phyloP scores from a whole-genome alignment of 2,113 vertebrate species.

The Paedocypris sp. region DNA sequence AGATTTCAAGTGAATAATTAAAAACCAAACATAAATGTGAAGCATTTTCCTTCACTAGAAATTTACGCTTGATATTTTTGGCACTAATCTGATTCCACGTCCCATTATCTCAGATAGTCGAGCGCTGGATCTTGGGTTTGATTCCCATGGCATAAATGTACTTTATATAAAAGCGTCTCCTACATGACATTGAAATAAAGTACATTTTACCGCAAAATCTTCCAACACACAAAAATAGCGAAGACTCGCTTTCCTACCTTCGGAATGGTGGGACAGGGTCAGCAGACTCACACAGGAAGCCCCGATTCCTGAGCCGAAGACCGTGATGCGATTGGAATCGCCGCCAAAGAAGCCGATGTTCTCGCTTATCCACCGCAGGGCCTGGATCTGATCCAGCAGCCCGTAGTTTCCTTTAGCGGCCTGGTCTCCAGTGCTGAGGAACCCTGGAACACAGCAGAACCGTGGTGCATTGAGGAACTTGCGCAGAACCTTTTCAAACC shows the following conservation, averaged over 20 bases:
- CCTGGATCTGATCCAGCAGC: constrained; percentile 96
- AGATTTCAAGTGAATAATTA: too few relatives aligned
- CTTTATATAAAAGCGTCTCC: too few relatives aligned
- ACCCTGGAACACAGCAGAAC: constrained; percentile 61
- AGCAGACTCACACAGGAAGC: constrained; percentile 97
- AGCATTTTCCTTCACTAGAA: too few relatives aligned
- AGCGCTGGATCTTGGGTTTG: too few relatives aligned
- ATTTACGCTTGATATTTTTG: too few relatives aligned
- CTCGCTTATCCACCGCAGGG: constrained; percentile 94
- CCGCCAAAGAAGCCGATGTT: constrained; percentile 98
- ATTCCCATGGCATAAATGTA: too few relatives aligned
- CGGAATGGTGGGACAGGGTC: constrained; percentile 94
- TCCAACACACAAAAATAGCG: too few relatives aligned
- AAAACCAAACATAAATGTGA: too few relatives aligned
- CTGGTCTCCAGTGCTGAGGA: constrained; percentile 96
- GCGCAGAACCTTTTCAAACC: not conserved
- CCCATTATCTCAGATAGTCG: too few relatives aligned
- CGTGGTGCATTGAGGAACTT: not conserved
- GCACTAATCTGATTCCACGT: too few relatives aligned
- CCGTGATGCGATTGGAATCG: constrained; percentile 89
- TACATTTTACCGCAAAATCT: too few relatives aligned
- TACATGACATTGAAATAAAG: too few relatives aligned
- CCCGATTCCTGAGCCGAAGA: constrained; percentile 93
- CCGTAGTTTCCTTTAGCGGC: constrained; percentile 98
- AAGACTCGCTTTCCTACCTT: constrained; percentile 66